Conservation (phyloP, 2,888 invertebrate species). For the Brenthis ino region DNA sequence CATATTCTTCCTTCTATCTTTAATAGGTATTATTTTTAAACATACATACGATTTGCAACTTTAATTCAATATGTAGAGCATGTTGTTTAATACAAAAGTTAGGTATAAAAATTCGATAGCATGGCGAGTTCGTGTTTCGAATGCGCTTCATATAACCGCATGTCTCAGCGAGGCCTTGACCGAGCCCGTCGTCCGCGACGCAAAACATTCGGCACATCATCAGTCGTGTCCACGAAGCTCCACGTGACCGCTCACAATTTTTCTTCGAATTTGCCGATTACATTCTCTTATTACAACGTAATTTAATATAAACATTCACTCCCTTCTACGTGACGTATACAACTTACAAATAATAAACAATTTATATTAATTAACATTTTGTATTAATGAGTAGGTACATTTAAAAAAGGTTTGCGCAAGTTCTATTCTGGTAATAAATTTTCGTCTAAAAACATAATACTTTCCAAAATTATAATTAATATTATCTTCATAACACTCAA, state of each 20-base stretch:
- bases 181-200: slow-evolving; percentile 49
- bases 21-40: too few relatives aligned
- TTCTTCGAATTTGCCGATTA: slow-evolving; percentile 47
- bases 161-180: slow-evolving; percentile 71
- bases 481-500: slow-evolving; percentile 6
- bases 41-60: too few relatives aligned
- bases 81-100: background rate
- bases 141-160: slow-evolving; percentile 55
- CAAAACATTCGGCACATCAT: slow-evolving; percentile 49
- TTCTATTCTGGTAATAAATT: too few relatives aligned
- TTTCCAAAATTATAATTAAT: background rate
- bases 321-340: background rate
- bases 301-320: background rate
- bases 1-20: too few relatives aligned
- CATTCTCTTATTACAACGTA: slow-evolving; percentile 56
- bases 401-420: too few relatives aligned
- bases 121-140: slow-evolving; percentile 53
- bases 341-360: background rate
- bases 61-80: background rate
- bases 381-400: too few relatives aligned
- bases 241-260: slow-evolving; percentile 62
- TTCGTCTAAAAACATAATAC: background rate
- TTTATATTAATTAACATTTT: too few relatives aligned
- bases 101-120: slow-evolving; percentile 15
- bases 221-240: slow-evolving; percentile 54